phyloP scores from a whole-genome alignment of 2,888 invertebrate genomes.

The Mythimna lalbum region DNA sequence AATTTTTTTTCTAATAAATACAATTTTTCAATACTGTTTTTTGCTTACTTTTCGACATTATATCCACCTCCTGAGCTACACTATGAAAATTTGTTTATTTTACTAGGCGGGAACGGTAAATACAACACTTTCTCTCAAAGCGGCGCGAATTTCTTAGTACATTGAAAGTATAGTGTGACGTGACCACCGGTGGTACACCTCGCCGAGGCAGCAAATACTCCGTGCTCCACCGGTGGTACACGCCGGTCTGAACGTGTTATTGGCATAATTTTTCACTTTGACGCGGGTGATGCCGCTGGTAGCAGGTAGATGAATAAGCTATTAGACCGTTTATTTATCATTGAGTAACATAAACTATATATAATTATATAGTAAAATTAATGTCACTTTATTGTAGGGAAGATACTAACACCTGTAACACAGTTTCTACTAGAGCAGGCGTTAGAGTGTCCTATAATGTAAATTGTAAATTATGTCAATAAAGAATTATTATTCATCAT shows the following conservation, averaged over 20 bases:
- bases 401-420: too few relatives aligned
- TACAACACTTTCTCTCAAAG: slow-evolving; percentile 17
- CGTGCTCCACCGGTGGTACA: slow-evolving; percentile 5
- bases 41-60: neutral
- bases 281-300: too few relatives aligned
- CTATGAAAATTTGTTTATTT: slow-evolving; percentile 11
- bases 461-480: too few relatives aligned
- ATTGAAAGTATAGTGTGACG: slow-evolving; percentile 9
- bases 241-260: slow-evolving; percentile 15
- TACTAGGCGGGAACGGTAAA: neutral
- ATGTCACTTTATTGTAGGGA: too few relatives aligned
- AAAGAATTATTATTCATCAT: too few relatives aligned
- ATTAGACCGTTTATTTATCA: too few relatives aligned
- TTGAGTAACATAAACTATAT: too few relatives aligned
- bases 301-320: too few relatives aligned
- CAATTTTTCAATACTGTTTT: neutral
- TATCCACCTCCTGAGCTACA: slow-evolving; percentile 1
- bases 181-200: slow-evolving; percentile 15
- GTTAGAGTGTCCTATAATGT: too few relatives aligned
- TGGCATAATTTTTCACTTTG: too few relatives aligned
- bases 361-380: too few relatives aligned
- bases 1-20: neutral
- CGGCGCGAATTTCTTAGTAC: slow-evolving; percentile 6
- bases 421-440: too few relatives aligned
- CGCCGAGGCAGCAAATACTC: neutral